Percentiles rank a stretch among this genome's conserved stretches.
Evolutionary conservation across 2,888 invertebrate genomes (phyloP).

Genomic region (Allygus modestus): DNA sequence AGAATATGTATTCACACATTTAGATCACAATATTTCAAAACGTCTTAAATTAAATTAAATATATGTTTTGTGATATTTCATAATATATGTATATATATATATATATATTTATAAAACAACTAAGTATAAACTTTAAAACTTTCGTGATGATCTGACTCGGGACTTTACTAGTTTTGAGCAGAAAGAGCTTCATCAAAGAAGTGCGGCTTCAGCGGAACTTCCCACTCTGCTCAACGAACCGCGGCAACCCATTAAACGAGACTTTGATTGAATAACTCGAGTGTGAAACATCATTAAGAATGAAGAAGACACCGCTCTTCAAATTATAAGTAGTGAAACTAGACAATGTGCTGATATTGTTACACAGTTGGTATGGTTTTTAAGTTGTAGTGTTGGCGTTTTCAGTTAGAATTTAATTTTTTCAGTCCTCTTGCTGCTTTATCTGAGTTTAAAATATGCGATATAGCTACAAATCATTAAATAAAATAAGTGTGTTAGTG

Average conservation of each 20-base stretch:
- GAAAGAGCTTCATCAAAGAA: constrained; percentile 17
- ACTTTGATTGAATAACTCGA: not conserved
- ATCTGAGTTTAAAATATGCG: too few species aligned
- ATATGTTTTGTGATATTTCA: too few species aligned
- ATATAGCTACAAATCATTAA: too few species aligned
- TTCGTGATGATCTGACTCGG: not conserved
- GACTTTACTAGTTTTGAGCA: constrained; percentile 8
- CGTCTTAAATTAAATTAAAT: too few species aligned
- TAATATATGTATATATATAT: too few species aligned
- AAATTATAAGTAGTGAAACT: not conserved
- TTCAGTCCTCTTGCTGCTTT: too few species aligned
- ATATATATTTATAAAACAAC: too few species aligned
- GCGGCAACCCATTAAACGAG: not conserved
- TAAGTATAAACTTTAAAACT: not conserved
- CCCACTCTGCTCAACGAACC: not conserved
- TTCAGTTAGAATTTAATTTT: too few species aligned
- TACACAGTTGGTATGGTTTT: not conserved
- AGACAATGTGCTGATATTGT: not conserved
- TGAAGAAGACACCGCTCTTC: not conserved
- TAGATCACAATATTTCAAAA: too few species aligned
- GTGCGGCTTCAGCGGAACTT: constrained; percentile 15
- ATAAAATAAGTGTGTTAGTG: too few species aligned
- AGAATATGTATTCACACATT: too few species aligned
- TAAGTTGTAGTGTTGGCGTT: not conserved
- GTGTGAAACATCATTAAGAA: not conserved